These are phyloP conservation scores for Leptatherina wallacei DNA, from an alignment of 2,797 vertebrate genomes.

Conservation along the genomic window DNA sequence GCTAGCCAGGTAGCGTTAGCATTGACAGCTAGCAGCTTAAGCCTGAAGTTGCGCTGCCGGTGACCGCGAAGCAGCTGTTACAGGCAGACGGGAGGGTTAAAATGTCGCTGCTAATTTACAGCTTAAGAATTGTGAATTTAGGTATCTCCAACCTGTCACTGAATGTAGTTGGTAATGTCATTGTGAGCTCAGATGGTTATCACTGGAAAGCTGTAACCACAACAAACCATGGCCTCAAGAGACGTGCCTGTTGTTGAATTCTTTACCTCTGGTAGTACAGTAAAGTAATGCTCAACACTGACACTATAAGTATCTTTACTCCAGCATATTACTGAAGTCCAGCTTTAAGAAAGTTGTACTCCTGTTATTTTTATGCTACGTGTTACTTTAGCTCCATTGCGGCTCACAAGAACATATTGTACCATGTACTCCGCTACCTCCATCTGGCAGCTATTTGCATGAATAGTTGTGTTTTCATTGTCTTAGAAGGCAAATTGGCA, in stretches of 20 bases:
- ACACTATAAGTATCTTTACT: not conserved
- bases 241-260: not conserved
- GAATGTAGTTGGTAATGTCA: not conserved
- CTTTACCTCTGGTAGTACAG: not conserved
- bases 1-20: constrained; percentile 50
- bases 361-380: not conserved
- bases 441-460: not conserved
- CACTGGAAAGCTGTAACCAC: constrained; percentile 11
- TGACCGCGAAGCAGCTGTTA: constrained; percentile 3
- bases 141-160: not conserved
- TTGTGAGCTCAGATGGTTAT: not conserved
- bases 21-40: constrained; percentile 11
- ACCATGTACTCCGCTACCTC: not conserved
- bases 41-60: not conserved
- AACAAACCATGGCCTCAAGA: constrained; percentile 29
- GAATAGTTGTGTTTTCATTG: not conserved
- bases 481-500: too few species aligned
- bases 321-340: not conserved
- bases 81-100: constrained; percentile 5
- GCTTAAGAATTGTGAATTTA: not conserved
- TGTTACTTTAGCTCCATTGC: not conserved
- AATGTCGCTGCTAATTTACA: not conserved
- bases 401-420: not conserved
- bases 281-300: not conserved
- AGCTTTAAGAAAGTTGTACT: not conserved